phyloP scores from a whole-genome alignment of 2,888 invertebrate genomes.

The Schizotus pectinicornis region DNA sequence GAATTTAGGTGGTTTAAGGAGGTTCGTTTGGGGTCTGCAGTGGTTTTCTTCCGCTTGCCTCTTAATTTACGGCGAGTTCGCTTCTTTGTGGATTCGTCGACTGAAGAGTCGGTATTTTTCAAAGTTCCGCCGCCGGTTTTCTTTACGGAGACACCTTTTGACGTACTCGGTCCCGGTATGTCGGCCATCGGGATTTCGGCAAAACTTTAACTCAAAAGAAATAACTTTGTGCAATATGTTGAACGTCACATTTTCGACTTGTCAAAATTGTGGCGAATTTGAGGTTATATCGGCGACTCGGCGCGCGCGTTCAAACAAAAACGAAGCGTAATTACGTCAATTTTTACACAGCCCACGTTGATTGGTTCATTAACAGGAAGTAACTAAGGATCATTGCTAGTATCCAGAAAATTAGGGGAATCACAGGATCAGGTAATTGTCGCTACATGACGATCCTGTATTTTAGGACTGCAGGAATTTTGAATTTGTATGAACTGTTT shows the following conservation, averaged over 20 bases:
- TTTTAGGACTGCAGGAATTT: too few relatives aligned
- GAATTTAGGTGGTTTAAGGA: not conserved
- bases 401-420: too few relatives aligned
- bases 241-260: constrained; percentile 18
- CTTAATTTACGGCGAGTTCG: constrained; percentile 12
- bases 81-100: constrained; percentile 11
- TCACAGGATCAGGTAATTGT: too few relatives aligned
- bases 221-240: constrained; percentile 12
- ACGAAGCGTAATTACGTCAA: too few relatives aligned
- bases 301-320: too few relatives aligned
- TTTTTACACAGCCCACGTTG: too few relatives aligned
- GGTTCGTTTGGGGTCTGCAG: not conserved
- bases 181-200: constrained; percentile 13
- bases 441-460: too few relatives aligned
- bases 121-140: not conserved
- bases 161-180: constrained; percentile 13
- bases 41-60: not conserved
- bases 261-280: constrained; percentile 1
- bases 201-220: not conserved
- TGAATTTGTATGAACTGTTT: too few relatives aligned
- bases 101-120: not conserved
- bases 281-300: constrained; percentile 5
- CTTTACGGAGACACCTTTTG: not conserved
- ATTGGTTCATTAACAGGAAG: too few relatives aligned
- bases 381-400: too few relatives aligned